Evolutionary conservation across 2,113 vertebrate species (phyloP).

Genomic region (Myotis lucifugus): DNA sequence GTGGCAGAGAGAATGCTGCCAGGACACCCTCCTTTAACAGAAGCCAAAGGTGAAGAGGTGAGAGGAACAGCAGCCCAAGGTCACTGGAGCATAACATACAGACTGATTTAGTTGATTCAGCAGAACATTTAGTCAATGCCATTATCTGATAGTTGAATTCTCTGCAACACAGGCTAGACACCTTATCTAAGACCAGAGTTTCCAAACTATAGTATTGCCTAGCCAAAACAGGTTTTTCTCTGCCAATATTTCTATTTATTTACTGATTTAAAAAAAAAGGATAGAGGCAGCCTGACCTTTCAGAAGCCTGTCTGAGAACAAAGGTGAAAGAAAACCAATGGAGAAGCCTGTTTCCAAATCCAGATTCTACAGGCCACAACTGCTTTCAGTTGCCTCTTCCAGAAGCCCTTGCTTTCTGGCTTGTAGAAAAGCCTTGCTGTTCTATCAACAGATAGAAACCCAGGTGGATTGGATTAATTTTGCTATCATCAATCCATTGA

Average conservation of each 20-base stretch:
- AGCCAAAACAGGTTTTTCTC: neutral
- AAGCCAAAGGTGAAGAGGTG: neutral
- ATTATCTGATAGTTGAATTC: neutral
- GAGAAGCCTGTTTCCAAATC: neutral
- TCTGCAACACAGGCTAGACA: neutral
- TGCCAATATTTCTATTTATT: neutral
- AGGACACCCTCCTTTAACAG: neutral
- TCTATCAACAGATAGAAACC: slow-evolving; percentile 41
- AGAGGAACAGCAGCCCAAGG: neutral
- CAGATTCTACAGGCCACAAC: neutral
- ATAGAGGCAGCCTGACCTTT: neutral
- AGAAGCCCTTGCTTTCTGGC: neutral
- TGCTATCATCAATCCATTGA: slow-evolving; percentile 51
- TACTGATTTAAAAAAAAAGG: neutral
- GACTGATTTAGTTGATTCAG: neutral
- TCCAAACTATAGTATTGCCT: neutral
- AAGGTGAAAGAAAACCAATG: slow-evolving; percentile 14
- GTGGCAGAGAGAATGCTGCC: neutral
- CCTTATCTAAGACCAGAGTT: neutral
- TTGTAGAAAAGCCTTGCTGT: neutral
- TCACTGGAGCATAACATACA: neutral
- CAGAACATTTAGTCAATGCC: neutral
- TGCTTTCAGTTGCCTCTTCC: neutral
- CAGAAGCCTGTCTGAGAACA: slow-evolving; percentile 18
- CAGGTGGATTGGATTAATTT: slow-evolving; percentile 39